Conservation (phyloP, 2,113 vertebrate genomes). For the Oryzias woworae region DNA sequence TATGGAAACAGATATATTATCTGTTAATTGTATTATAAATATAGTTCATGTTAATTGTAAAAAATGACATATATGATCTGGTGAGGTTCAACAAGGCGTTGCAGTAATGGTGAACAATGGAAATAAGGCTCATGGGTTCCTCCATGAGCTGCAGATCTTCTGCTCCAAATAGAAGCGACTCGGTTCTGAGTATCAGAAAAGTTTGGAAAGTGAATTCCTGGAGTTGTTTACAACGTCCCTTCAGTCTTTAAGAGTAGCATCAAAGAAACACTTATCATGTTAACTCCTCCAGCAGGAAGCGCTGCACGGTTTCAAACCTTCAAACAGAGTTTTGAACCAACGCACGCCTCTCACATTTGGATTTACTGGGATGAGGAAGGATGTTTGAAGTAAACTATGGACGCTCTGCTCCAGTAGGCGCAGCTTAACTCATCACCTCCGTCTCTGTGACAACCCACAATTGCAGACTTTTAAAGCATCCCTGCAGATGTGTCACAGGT, state of each 20-base stretch:
- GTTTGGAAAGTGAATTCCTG: too few relatives aligned
- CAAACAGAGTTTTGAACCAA: not conserved
- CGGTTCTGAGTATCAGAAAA: too few relatives aligned
- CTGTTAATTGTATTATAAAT: too few relatives aligned
- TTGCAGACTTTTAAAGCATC: constrained; percentile 65
- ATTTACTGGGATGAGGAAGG: constrained; percentile 11
- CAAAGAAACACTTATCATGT: not conserved
- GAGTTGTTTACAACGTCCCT: too few relatives aligned
- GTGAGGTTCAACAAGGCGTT: too few relatives aligned
- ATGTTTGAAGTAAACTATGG: constrained; percentile 42
- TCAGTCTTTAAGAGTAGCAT: not conserved
- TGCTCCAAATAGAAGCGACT: too few relatives aligned
- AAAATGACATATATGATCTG: too few relatives aligned
- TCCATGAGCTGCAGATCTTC: constrained; percentile 1
- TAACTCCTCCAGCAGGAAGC: not conserved
- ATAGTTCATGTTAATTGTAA: too few relatives aligned
- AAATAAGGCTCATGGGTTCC: not conserved
- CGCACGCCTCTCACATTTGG: not conserved
- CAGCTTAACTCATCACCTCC: constrained; percentile 60
- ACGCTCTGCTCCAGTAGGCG: constrained; percentile 23
- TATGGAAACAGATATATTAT: too few relatives aligned
- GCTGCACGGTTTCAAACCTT: not conserved
- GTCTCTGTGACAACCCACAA: constrained; percentile 66
- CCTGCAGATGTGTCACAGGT: constrained; percentile 67
- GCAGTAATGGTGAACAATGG: too few relatives aligned